Evolutionary conservation across 2,888 invertebrate species (phyloP), one percentile per base, ranked within the genome.

Genomic region (Chloromyia formosa): DNA sequence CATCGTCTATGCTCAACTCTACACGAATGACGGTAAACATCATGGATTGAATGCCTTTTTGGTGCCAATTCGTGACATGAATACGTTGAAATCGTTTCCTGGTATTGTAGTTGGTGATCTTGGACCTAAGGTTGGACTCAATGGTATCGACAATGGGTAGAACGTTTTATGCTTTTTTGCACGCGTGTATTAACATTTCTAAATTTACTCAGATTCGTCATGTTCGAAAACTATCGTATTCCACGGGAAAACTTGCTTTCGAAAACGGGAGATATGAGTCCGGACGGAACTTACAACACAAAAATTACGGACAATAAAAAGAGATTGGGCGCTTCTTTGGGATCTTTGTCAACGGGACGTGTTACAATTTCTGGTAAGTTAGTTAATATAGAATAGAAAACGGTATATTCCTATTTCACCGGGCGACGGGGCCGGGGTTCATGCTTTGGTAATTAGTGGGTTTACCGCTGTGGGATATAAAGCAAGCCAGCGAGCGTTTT

Each of bases 81-180:
- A 88, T 75, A 94, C 94, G 0, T 83, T 94, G 80, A 81, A 89
- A 72, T 89, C 94, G 0, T 90, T 87, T 81, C 91, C 94, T 0
- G 96, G 96, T 0, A 90, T 98, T 0, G 89, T 88, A 0, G 93
- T 97, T 0, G 97, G 97, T 0, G 97, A 98, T 83, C 89, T 98
- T 86, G 98, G 98, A 0, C 93, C 94, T 83, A 98, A 98, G 86
- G 88, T 94, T 56, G 97, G 94, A 0, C 88, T 96, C 9, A 95
- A 97, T 84, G 97, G 96, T 1, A 85, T 97, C 54, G 98, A 98
- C 83, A 98, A 98, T 87, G 98, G 98, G 93, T 94, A 71, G 68
- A 23, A 49, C n/a, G 20, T 35, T 23, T n/a, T 7, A 45, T 22
- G 9, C 1, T 23, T 22, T 35, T 35, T 35, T 35, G n/a, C 27